phyloP scores from a whole-genome alignment of 1,140 invertebrate genomes.

The Lepeophtheirus salmonis region DNA sequence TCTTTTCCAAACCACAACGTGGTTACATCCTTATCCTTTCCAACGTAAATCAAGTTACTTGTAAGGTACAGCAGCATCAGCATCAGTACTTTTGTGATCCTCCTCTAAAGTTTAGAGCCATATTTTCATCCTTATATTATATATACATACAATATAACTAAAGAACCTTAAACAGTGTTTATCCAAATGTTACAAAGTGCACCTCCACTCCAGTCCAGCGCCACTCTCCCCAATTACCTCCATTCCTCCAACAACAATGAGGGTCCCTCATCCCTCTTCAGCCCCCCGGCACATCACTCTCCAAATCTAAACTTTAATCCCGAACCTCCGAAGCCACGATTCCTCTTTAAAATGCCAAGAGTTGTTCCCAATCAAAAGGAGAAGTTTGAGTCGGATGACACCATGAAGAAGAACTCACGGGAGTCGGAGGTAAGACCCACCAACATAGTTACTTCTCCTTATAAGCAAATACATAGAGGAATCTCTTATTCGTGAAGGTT shows the following conservation, averaged over 20 bases:
- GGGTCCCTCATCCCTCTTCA: not conserved
- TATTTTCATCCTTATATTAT: too few species aligned
- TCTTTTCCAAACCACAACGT: not conserved
- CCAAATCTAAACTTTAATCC: not conserved
- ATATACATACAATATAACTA: too few species aligned
- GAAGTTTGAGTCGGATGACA: constrained; percentile 89
- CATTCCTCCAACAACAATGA: not conserved
- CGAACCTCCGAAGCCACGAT: constrained; percentile 45
- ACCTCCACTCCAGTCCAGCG: not conserved
- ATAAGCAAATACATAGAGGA: not conserved
- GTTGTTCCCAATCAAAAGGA: constrained; percentile 86
- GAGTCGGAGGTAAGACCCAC: constrained; percentile 64
- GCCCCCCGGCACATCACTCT: not conserved
- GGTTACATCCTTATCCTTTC: not conserved
- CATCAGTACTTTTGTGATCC: too few species aligned
- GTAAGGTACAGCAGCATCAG: too few species aligned
- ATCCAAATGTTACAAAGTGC: constrained; percentile 1
- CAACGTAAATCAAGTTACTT: too few species aligned
- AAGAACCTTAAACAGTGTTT: too few species aligned
- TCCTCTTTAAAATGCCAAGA: constrained; percentile 82
- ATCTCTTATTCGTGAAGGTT: constrained; percentile 40
- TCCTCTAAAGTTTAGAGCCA: too few species aligned
- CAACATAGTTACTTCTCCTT: not conserved
- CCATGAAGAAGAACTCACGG: constrained; percentile 71
- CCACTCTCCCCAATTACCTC: not conserved